These are phyloP conservation scores for Zootoca vivipara DNA, from an alignment of 2,113 vertebrate species.

Conservation along the genomic window DNA sequence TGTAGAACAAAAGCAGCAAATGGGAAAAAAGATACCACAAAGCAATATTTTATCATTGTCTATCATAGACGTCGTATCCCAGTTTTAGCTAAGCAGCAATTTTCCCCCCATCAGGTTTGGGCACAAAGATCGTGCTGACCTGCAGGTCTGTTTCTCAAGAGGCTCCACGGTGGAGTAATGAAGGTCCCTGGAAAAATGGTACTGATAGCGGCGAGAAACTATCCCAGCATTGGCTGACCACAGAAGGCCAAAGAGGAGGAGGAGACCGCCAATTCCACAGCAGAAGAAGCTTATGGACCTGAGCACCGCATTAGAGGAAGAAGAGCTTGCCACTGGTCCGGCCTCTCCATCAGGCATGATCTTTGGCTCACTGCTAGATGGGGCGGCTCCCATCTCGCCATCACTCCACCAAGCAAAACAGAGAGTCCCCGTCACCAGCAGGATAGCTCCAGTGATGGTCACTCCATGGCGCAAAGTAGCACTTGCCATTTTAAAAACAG, in stretches of 20 bases:
- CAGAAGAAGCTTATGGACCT: conserved; percentile 75
- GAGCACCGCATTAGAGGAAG: conserved; percentile 59
- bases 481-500: conserved; percentile 19
- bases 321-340: conserved; percentile 25
- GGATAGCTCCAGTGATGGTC: conserved; percentile 60
- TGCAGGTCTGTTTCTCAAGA: conserved; percentile 69
- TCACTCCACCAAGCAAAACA: conserved; percentile 80
- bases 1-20: neutral
- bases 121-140: conserved; percentile 42
- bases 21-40: neutral
- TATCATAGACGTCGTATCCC: neutral
- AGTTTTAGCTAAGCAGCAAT: neutral
- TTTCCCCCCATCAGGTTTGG: fast-evolving
- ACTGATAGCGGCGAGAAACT: conserved; percentile 62
- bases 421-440: conserved; percentile 71
- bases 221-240: conserved; percentile 70
- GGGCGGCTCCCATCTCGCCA: conserved; percentile 30
- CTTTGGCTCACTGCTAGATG: neutral
- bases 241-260: conserved; percentile 73
- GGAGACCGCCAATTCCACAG: conserved; percentile 70
- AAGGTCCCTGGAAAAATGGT: conserved; percentile 73
- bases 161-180: conserved; percentile 69
- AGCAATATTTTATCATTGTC: neutral
- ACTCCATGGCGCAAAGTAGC: conserved; percentile 64
- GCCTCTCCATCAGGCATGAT: conserved; percentile 39